These are phyloP conservation scores for Tenthredo amoena DNA, from an alignment of 2,888 invertebrate species.

Conservation along the genomic window DNA sequence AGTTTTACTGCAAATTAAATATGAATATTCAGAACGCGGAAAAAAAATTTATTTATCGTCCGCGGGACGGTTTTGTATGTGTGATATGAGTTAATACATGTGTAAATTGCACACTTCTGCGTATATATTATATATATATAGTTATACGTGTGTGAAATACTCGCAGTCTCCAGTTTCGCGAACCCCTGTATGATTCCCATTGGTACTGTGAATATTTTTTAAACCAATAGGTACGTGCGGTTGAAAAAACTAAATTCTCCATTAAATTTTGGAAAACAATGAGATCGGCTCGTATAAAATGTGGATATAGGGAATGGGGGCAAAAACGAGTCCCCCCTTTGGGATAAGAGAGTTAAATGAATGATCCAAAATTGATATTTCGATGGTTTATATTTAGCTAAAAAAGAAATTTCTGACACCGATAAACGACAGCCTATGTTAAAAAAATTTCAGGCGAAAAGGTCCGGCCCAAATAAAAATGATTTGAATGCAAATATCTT, in stretches of 20 bases:
- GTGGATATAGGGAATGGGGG: neutral
- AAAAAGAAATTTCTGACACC: neutral
- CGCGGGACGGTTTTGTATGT: neutral
- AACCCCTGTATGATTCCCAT: neutral
- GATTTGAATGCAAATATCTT: neutral
- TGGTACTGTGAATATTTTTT: slow-evolving; percentile 17
- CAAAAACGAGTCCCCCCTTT: too few relatives aligned
- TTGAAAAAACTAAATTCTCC: neutral
- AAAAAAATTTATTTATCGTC: slow-evolving; percentile 42
- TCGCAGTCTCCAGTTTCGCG: neutral
- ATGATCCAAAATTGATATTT: neutral
- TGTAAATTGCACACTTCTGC: neutral
- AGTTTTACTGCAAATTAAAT: slow-evolving; percentile 46
- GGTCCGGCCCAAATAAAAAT: neutral
- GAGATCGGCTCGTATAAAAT: neutral
- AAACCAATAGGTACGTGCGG: neutral
- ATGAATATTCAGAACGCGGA: slow-evolving; percentile 38
- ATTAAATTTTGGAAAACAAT: neutral
- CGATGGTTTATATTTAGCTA: neutral
- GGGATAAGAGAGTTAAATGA: neutral
- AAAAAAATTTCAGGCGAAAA: neutral
- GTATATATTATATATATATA: neutral
- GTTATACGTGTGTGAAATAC: neutral
- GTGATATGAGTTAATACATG: neutral
- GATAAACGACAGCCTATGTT: neutral